phyloP scores from a whole-genome alignment of 2,797 vertebrate species.

The Muraenolepis orangiensis region DNA sequence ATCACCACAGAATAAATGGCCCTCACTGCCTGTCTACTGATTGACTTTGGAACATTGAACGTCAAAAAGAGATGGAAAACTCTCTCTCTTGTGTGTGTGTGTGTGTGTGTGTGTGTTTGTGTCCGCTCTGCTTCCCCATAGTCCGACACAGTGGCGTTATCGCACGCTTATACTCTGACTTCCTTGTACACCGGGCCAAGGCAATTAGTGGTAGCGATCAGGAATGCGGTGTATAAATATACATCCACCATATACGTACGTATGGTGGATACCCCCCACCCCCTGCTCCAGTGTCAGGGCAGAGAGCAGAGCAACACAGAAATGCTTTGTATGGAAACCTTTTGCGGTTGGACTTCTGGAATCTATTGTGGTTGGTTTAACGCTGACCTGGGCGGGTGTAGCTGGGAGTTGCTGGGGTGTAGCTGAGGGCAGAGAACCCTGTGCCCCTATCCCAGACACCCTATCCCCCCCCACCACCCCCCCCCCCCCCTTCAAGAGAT shows the following conservation, averaged over 20 bases:
- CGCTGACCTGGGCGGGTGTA: too few species aligned
- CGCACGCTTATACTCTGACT: too few species aligned
- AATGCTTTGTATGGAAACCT: too few species aligned
- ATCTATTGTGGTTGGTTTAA: too few species aligned
- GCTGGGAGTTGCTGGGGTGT: too few species aligned
- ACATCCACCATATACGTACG: neutral
- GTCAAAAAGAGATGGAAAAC: neutral
- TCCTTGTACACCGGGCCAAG: neutral
- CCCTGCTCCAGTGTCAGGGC: too few species aligned
- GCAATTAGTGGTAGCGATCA: neutral
- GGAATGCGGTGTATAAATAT: neutral
- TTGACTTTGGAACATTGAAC: neutral
- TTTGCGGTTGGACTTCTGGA: too few species aligned
- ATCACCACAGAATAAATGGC: neutral
- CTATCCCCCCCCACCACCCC: neutral
- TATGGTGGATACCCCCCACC: neutral
- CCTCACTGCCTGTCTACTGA: neutral
- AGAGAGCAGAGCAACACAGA: too few species aligned
- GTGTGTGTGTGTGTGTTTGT: neutral
- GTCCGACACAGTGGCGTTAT: neutral
- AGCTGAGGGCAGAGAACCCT: neutral
- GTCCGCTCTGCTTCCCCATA: neutral
- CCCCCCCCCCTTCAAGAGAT: too few species aligned
- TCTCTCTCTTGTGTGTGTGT: too few species aligned
- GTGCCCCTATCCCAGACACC: neutral